phyloP scores from a whole-genome alignment of 1,140 invertebrate species.

The Contarinia nasturtii region DNA sequence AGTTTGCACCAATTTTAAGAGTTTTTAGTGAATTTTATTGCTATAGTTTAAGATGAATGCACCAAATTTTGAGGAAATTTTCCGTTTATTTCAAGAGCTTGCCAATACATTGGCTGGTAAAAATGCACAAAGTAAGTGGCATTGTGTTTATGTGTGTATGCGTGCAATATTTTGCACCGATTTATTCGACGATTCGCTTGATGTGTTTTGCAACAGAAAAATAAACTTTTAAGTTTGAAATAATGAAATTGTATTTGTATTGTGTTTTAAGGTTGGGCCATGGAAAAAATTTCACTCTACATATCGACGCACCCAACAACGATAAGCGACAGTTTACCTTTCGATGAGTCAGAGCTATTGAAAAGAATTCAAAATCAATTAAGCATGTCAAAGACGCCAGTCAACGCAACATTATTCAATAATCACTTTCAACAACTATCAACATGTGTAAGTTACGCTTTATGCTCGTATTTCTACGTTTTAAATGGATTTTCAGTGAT shows the following conservation, averaged over 20 bases:
- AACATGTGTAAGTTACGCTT: constrained; percentile 6
- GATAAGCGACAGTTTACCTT: constrained; percentile 5
- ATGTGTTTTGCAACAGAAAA: too few relatives aligned
- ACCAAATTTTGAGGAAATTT: too few relatives aligned
- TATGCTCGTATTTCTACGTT: neutral
- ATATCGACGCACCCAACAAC: constrained; percentile 8
- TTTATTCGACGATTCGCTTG: too few relatives aligned
- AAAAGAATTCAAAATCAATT: constrained; percentile 9
- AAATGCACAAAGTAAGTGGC: too few relatives aligned
- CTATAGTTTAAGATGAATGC: too few relatives aligned
- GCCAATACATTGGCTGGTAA: too few relatives aligned
- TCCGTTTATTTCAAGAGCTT: too few relatives aligned
- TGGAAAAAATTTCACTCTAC: constrained; percentile 11
- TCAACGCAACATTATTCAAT: constrained; percentile 5
- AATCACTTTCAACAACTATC: constrained; percentile 8
- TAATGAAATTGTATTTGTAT: neutral
- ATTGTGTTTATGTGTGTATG: too few relatives aligned
- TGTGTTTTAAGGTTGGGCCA: constrained; percentile 6
- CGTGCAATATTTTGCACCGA: neutral
- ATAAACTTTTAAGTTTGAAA: neutral
- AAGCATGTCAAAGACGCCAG: constrained; percentile 1
- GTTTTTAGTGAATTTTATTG: too few relatives aligned
- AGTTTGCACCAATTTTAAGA: too few relatives aligned
- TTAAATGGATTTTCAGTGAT: neutral
- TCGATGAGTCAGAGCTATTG: constrained; percentile 8